Conservation (phyloP, 2,888 invertebrate species). For the Acrobasis repandana region DNA sequence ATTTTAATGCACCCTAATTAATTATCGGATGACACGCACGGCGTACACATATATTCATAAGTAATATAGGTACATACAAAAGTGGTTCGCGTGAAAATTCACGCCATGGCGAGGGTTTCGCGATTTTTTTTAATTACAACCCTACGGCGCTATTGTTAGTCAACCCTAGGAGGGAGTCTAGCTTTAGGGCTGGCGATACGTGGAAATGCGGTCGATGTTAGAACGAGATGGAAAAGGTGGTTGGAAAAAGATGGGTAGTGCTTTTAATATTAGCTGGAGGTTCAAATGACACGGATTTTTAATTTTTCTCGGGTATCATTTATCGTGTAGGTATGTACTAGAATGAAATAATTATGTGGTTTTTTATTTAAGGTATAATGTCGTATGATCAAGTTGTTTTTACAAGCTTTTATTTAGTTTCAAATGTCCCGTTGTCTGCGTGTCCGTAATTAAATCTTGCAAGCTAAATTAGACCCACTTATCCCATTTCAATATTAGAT, state of each 20-base stretch:
- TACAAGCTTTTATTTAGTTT: too few relatives aligned
- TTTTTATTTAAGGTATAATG: too few relatives aligned
- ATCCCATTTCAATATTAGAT: too few relatives aligned
- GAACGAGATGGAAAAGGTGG: background rate
- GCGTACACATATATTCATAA: slow-evolving; percentile 17
- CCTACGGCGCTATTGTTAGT: slow-evolving; percentile 73
- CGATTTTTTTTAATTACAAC: slow-evolving; percentile 77
- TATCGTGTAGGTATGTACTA: too few relatives aligned
- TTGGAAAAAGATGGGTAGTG: background rate
- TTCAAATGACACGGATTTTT: slow-evolving; percentile 2
- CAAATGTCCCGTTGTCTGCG: too few relatives aligned
- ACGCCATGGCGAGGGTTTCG: slow-evolving; percentile 61
- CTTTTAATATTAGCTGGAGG: background rate
- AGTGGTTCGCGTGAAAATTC: slow-evolving; percentile 74
- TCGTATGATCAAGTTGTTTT: too few relatives aligned
- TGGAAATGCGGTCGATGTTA: background rate
- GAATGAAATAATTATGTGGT: too few relatives aligned
- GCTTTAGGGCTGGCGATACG: slow-evolving; percentile 52
- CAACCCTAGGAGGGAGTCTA: slow-evolving; percentile 66
- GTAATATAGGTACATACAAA: slow-evolving; percentile 21
- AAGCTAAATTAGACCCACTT: too few relatives aligned
- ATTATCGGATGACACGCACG: slow-evolving; percentile 23
- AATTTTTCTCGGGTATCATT: background rate
- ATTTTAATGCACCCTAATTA: slow-evolving; percentile 34
- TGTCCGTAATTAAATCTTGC: too few relatives aligned